phyloP scores from a whole-genome alignment of 2,113 vertebrate species.

The Pelecanoides urinatrix region DNA sequence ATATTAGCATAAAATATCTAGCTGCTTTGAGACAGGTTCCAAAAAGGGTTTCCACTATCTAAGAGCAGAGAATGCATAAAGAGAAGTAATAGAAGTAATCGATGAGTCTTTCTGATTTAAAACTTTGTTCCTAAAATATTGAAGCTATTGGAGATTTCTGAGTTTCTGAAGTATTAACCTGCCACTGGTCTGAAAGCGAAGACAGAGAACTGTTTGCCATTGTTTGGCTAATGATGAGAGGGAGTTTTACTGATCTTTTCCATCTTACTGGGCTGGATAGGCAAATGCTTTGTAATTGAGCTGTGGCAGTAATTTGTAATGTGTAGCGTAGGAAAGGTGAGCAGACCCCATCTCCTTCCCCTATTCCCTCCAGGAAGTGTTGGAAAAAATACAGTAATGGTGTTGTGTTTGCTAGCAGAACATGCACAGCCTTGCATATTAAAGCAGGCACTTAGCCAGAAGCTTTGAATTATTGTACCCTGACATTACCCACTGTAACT shows the following conservation, averaged over 20 bases:
- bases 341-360: slow-evolving; percentile 5
- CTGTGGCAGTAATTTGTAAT: neutral
- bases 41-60: neutral
- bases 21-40: neutral
- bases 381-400: slow-evolving; percentile 25
- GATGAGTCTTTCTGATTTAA: neutral
- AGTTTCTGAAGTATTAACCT: neutral
- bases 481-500: slow-evolving; percentile 65
- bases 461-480: slow-evolving; percentile 64
- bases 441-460: slow-evolving; percentile 46
- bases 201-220: neutral
- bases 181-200: neutral
- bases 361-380: neutral
- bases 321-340: neutral
- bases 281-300: neutral
- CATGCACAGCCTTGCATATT: slow-evolving; percentile 57
- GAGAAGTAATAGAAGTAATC: neutral
- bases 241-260: neutral
- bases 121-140: neutral
- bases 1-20: neutral
- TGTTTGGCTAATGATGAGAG: neutral
- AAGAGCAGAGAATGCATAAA: neutral
- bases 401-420: slow-evolving; percentile 55
- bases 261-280: neutral
- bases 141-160: neutral